Percentiles rank a stretch among this genome's conserved stretches.
These are phyloP conservation scores for Eueremaeus valkanovi DNA, from an alignment of 2,888 invertebrate species.

Conservation along the genomic window DNA sequence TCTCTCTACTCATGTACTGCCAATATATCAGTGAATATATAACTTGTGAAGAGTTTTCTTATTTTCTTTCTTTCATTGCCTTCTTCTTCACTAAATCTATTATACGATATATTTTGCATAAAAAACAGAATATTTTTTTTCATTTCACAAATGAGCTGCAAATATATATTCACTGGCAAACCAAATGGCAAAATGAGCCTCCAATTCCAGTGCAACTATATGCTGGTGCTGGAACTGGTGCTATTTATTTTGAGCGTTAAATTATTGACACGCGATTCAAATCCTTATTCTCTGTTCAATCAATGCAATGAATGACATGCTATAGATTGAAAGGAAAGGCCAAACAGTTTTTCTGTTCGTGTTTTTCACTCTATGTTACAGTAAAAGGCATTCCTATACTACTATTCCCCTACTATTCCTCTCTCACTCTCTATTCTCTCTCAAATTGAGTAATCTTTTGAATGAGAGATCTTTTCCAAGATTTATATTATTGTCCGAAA, in stretches of 20 bases:
- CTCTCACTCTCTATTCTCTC: not conserved
- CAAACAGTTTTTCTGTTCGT: slow-evolving; percentile 12
- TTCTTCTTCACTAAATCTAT: not conserved
- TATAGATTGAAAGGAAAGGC: slow-evolving; percentile 13
- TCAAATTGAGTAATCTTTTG: slow-evolving; percentile 14
- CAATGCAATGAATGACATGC: slow-evolving; percentile 2
- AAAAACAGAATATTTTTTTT: no score
- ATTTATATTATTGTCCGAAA: slow-evolving; percentile 16
- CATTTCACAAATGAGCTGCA: not conserved
- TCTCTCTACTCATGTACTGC: no score
- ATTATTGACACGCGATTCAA: slow-evolving; percentile 32
- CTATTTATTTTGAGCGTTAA: slow-evolving; percentile 19
- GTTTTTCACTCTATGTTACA: no score
- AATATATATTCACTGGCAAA: not conserved
- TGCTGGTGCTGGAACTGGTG: no score
- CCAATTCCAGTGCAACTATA: no score
- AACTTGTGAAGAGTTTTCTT: no score
- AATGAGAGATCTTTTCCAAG: slow-evolving; percentile 6
- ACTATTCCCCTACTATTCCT: not conserved
- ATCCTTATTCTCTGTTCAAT: not conserved
- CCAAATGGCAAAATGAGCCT: slow-evolving; percentile 3
- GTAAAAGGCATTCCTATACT: no score
- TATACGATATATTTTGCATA: not conserved
- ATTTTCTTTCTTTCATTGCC: not conserved
- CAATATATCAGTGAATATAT: no score